Percentiles rank a stretch among this genome's conserved stretches.
Evolutionary conservation across 1,140 invertebrate species (phyloP).

Genomic region (Drosophila arizonae): DNA sequence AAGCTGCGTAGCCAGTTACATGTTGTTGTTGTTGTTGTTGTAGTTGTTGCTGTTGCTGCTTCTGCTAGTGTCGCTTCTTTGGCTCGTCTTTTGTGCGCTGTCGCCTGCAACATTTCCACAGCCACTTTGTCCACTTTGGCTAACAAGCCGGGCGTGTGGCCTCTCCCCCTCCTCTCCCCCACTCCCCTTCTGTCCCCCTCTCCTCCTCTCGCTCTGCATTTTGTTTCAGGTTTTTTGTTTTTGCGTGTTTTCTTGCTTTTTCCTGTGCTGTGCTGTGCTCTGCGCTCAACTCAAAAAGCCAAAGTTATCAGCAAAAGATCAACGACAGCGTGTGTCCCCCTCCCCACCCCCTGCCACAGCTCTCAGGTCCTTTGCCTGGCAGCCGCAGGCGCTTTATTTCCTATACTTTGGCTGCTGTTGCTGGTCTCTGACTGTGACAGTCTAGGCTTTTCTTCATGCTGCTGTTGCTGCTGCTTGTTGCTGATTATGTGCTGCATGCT

Average conservation of each 20-base stretch:
- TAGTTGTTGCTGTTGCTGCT: slow-evolving; percentile 1
- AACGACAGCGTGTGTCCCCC: slow-evolving; percentile 57
- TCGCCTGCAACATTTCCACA: slow-evolving; percentile 53
- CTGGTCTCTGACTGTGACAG: slow-evolving; percentile 29
- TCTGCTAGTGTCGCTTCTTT: slow-evolving; percentile 11
- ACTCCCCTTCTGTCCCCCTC: slow-evolving; percentile 1
- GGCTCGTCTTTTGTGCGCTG: slow-evolving; percentile 42
- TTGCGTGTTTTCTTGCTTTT: slow-evolving; percentile 6
- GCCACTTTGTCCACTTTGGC: slow-evolving; percentile 43
- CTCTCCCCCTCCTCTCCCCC: background rate
- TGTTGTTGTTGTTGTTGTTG: background rate
- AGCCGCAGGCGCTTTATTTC: slow-evolving; percentile 65
- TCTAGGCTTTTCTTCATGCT: slow-evolving; percentile 14
- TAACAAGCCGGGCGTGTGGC: slow-evolving; percentile 24
- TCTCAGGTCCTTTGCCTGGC: slow-evolving; percentile 30
- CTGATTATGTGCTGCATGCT: slow-evolving; percentile 77
- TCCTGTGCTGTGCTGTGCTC: background rate
- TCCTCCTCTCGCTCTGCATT: background rate
- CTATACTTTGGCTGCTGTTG: slow-evolving; percentile 5
- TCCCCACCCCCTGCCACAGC: background rate
- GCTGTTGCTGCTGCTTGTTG: slow-evolving; percentile 63
- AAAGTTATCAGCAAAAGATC: slow-evolving; percentile 80
- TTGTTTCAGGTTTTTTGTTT: slow-evolving; percentile 7
- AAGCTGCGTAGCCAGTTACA: slow-evolving; percentile 48
- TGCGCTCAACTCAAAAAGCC: slow-evolving; percentile 60